phyloP scores from a whole-genome alignment of 2,888 invertebrate species.

The Agrenia bidenticulata region DNA sequence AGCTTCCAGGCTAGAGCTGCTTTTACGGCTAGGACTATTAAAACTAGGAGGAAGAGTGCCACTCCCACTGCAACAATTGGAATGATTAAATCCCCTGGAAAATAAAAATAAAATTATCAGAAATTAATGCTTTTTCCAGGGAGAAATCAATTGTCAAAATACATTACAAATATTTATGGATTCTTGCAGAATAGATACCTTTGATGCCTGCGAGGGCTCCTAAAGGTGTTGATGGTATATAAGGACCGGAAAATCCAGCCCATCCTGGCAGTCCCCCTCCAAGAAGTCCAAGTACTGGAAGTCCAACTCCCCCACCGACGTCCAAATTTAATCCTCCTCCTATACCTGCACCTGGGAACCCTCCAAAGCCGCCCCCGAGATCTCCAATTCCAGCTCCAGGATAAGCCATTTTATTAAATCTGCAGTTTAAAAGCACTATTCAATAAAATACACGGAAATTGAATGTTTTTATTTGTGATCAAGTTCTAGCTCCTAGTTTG shows the following conservation, averaged over 20 bases:
- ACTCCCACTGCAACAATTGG: conserved; percentile 51
- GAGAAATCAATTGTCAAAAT: background rate
- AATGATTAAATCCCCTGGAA: conserved; percentile 48
- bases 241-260: conserved; percentile 41
- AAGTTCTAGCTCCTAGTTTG: no score
- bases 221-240: conserved; percentile 50
- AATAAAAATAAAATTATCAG: background rate
- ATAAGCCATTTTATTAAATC: no score
- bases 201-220: conserved; percentile 49
- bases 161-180: no score
- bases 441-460: no score
- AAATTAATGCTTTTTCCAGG: background rate
- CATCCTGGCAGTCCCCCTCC: conserved; percentile 26
- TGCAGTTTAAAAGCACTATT: no score
- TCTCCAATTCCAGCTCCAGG: background rate
- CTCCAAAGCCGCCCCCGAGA: conserved; percentile 23
- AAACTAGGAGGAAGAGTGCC: conserved; percentile 47
- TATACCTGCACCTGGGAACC: conserved; percentile 24
- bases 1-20: conserved; percentile 49
- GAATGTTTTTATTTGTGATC: no score
- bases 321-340: conserved; percentile 30
- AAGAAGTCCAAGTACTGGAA: conserved; percentile 28
- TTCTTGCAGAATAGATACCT: no score
- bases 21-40: conserved; percentile 51
- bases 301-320: conserved; percentile 25